These are phyloP conservation scores for Coregonus sp. DNA, from an alignment of 2,797 vertebrate genomes.

Conservation along the genomic window DNA sequence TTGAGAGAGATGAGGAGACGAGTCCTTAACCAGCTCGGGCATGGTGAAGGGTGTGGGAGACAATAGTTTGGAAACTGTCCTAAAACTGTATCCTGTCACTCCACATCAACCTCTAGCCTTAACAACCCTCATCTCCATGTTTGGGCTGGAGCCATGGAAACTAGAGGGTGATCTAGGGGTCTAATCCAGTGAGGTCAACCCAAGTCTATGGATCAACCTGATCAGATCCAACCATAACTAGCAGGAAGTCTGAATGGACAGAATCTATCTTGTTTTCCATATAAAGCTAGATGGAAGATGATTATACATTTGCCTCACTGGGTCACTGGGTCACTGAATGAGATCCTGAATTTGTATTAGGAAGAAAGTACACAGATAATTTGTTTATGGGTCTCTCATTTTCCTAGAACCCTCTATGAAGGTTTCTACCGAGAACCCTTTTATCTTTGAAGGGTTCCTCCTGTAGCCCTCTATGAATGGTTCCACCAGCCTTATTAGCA, in stretches of 20 bases:
- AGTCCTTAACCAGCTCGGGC: background rate
- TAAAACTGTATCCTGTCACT: background rate
- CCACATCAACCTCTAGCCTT: background rate
- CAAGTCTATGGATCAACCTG: constrained; percentile 30
- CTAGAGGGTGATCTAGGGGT: background rate
- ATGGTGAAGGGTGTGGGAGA: background rate
- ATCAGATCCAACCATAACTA: background rate
- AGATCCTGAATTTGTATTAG: constrained; percentile 1
- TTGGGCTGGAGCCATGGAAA: constrained; percentile 5
- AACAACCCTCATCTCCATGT: no score
- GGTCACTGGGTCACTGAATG: no score
- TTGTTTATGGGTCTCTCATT: background rate
- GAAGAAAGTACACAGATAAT: background rate
- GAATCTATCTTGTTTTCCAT: background rate
- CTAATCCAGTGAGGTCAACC: background rate
- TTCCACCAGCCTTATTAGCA: no score
- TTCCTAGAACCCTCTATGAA: background rate
- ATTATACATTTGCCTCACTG: background rate
- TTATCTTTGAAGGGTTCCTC: no score
- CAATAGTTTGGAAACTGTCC: background rate
- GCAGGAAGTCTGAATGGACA: background rate
- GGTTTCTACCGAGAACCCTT: no score
- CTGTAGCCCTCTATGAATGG: no score
- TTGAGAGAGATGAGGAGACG: background rate
- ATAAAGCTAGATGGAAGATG: background rate